A percentile compares a stretch with the other conserved stretches of the same genome.
phyloP scores from a whole-genome alignment of 2,113 vertebrate species.

The Fregetta grallaria region DNA sequence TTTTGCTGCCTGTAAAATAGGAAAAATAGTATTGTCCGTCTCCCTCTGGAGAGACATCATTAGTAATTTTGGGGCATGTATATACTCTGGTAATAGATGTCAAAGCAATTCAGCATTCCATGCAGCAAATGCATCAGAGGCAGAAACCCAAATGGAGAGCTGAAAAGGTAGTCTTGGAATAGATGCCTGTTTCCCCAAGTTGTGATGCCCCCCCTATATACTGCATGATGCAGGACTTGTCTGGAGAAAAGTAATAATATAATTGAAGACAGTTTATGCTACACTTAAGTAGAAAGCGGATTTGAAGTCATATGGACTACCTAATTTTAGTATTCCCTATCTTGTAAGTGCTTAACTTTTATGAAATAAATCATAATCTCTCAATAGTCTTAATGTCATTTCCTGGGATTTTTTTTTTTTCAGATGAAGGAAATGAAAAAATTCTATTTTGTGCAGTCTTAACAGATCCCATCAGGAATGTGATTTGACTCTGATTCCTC shows the following conservation, averaged over 20 bases:
- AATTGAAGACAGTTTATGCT: not conserved
- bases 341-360: slow-evolving; percentile 10
- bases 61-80: not conserved
- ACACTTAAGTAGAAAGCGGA: slow-evolving; percentile 6
- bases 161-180: not conserved
- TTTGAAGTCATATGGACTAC: not conserved
- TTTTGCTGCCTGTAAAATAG: not conserved
- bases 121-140: not conserved
- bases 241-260: not conserved
- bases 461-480: slow-evolving; percentile 20
- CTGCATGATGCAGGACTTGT: not conserved
- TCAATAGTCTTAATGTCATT: not conserved
- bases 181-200: not conserved
- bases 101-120: not conserved
- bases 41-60: not conserved
- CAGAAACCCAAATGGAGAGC: not conserved
- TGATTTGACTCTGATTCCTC: slow-evolving; percentile 53
- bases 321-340: slow-evolving; percentile 39
- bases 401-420: not conserved
- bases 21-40: not conserved
- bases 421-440: not conserved
- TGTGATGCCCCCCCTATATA: not conserved
- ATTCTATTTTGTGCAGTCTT: not conserved
- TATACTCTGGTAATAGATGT: not conserved
- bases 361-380: not conserved